Conservation (phyloP, 2,797 vertebrate genomes). For the Cygnus olor region DNA sequence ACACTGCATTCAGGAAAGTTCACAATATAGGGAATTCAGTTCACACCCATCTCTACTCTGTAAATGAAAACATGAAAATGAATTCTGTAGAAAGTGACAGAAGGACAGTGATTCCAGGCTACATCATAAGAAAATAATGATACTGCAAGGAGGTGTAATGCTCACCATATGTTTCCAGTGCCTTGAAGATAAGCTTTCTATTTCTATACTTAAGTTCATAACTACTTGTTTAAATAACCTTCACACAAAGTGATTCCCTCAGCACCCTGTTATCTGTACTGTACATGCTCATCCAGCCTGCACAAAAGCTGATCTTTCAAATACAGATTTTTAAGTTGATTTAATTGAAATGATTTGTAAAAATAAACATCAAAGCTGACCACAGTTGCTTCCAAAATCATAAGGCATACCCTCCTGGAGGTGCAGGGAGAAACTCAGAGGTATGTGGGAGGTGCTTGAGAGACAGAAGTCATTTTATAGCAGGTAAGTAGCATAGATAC, state of each 20-base stretch:
- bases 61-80: not conserved
- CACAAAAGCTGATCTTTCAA: constrained; percentile 10
- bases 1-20: not conserved
- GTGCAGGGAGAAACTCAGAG: not conserved
- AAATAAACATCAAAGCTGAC: not conserved
- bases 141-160: not conserved
- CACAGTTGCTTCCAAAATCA: not conserved
- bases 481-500: not conserved
- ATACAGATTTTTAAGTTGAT: not conserved
- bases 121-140: not conserved
- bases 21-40: not conserved
- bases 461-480: not conserved
- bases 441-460: not conserved
- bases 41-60: not conserved
- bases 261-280: not conserved
- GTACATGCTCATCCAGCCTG: not conserved
- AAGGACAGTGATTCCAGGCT: not conserved
- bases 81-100: not conserved
- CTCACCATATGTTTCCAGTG: not conserved
- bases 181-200: not conserved
- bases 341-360: not conserved
- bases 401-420: not conserved
- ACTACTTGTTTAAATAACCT: not conserved
- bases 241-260: not conserved
- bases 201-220: not conserved